phyloP scores from a whole-genome alignment of 2,888 invertebrate genomes.

The Lamellibrachia columna region DNA sequence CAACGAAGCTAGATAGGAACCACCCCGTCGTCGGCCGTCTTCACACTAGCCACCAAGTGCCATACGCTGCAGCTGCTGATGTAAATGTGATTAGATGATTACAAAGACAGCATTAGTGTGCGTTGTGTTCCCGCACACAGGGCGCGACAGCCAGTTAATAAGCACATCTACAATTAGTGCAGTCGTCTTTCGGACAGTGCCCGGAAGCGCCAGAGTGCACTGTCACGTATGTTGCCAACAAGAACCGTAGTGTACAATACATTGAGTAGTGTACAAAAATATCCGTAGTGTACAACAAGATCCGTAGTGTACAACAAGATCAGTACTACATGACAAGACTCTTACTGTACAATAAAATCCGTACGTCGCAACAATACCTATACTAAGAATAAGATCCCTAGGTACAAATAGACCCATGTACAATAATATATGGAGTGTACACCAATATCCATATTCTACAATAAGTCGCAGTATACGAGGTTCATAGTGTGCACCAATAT shows the following conservation, averaged over 20 bases:
- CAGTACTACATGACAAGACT: neutral
- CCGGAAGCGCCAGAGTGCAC: neutral
- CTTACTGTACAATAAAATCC: too few relatives aligned
- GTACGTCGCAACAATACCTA: too few relatives aligned
- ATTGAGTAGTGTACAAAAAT: neutral
- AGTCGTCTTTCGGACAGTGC: neutral
- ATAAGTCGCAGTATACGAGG: too few relatives aligned
- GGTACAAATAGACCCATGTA: too few relatives aligned
- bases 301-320: neutral
- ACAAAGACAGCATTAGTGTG: neutral
- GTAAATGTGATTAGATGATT: conserved; percentile 1
- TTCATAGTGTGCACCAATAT: too few relatives aligned
- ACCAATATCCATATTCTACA: too few relatives aligned
- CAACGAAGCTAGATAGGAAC: too few relatives aligned
- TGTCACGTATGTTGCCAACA: neutral
- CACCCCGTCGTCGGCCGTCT: neutral
- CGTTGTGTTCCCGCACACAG: neutral
- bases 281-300: neutral
- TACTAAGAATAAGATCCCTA: too few relatives aligned
- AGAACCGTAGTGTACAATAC: neutral
- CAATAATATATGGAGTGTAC: too few relatives aligned
- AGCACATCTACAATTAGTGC: neutral
- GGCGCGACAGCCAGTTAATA: neutral
- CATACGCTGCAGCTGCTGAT: neutral
- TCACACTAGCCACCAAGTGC: neutral